Conservation (phyloP, 2,797 vertebrate species). For the Euthynnus affinis region DNA sequence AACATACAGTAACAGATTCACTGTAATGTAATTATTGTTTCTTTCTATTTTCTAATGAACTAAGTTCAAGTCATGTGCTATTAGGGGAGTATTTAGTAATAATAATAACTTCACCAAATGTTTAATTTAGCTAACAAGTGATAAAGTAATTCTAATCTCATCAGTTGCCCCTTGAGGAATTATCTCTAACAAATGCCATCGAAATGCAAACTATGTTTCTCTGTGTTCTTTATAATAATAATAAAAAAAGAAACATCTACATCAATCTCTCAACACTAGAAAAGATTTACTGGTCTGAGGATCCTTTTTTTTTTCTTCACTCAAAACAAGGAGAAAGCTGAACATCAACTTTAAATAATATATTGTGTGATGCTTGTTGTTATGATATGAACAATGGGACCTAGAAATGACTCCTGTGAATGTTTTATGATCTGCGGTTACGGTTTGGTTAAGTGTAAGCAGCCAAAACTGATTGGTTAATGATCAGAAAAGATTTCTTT, state of each 20-base stretch:
- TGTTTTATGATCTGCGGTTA: no score
- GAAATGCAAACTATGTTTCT: conserved; percentile 40
- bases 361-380: no score
- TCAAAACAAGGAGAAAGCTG: no score
- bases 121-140: conserved; percentile 45
- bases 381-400: no score
- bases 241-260: background rate
- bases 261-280: background rate
- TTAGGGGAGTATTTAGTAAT: conserved; percentile 13
- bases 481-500: background rate
- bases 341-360: no score
- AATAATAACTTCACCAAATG: conserved; percentile 25
- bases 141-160: conserved; percentile 44
- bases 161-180: conserved; percentile 52
- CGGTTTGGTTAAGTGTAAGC: no score
- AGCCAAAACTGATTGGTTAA: no score
- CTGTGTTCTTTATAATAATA: conserved; percentile 34
- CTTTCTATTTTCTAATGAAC: conserved; percentile 21
- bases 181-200: conserved; percentile 30
- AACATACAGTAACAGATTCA: conserved; percentile 6
- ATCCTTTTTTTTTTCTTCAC: no score
- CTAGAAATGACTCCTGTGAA: no score
- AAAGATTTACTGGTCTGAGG: background rate
- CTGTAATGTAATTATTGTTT: conserved; percentile 23
- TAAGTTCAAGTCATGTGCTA: conserved; percentile 18